Conservation (phyloP, 2,888 invertebrate genomes). For the Drepanosiphum platanoidis region DNA sequence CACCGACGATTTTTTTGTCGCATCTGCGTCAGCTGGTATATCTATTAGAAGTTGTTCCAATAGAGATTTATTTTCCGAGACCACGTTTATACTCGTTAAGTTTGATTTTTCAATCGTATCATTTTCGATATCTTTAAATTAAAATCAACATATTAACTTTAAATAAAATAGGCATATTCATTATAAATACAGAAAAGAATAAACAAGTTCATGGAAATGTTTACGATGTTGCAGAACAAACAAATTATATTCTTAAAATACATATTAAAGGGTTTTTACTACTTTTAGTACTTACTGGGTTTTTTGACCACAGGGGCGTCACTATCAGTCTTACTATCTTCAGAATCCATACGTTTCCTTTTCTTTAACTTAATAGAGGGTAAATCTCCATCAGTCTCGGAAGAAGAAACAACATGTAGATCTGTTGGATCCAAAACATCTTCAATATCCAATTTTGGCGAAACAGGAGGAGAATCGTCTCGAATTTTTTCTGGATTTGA, state of each 20-base stretch:
- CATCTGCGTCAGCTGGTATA: slow-evolving; percentile 76
- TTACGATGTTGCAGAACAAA: not conserved
- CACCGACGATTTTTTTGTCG: slow-evolving; percentile 68
- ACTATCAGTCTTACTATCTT: slow-evolving; percentile 59
- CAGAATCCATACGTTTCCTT: slow-evolving; percentile 67
- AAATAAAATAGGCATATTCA: not conserved
- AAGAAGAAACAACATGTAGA: slow-evolving; percentile 43
- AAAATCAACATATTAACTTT: not conserved
- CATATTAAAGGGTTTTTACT: not conserved
- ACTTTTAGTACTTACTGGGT: slow-evolving; percentile 55
- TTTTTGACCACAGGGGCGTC: slow-evolving; percentile 58
- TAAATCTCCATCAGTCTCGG: slow-evolving; percentile 59
- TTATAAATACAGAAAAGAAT: no score
- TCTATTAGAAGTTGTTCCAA: slow-evolving; percentile 85
- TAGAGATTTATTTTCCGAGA: slow-evolving; percentile 64
- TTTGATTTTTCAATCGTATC: slow-evolving; percentile 52
- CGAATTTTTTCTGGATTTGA: slow-evolving; percentile 77
- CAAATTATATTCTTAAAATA: not conserved
- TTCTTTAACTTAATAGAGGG: slow-evolving; percentile 65
- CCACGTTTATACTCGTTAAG: slow-evolving; percentile 32
- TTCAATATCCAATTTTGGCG: slow-evolving; percentile 58
- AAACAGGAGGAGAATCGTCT: slow-evolving; percentile 68
- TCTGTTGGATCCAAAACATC: slow-evolving; percentile 53
- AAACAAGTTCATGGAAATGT: no score
- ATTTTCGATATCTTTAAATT: slow-evolving; percentile 57